Evolutionary conservation across 2,888 invertebrate species (phyloP).

Genomic region (Gymnocheta viridis): DNA sequence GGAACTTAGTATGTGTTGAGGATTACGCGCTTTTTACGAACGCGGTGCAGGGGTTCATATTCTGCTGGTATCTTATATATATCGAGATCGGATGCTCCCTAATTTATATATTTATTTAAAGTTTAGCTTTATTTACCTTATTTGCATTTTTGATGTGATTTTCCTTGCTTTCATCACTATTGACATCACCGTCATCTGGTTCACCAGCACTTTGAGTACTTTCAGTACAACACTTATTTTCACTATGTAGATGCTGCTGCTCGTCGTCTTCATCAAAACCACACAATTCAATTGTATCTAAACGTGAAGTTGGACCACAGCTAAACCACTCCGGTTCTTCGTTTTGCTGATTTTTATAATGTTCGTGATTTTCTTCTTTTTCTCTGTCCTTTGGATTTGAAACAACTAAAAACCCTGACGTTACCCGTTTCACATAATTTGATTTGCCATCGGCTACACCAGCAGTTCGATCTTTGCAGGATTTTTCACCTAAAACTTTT

Average conservation of each 20-base stretch:
- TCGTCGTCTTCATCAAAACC: slow-evolving; percentile 80
- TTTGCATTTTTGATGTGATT: slow-evolving; percentile 71
- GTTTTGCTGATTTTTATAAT: slow-evolving; percentile 75
- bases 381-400: slow-evolving; percentile 78
- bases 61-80: too few relatives aligned
- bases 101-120: neutral
- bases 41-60: too few relatives aligned
- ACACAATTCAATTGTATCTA: slow-evolving; percentile 80
- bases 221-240: slow-evolving; percentile 13
- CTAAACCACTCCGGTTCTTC: slow-evolving; percentile 81
- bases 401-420: slow-evolving; percentile 78
- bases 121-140: slow-evolving; percentile 68
- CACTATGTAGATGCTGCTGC: slow-evolving; percentile 22
- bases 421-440: slow-evolving; percentile 79
- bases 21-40: too few relatives aligned
- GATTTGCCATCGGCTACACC: slow-evolving; percentile 70
- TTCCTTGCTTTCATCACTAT: slow-evolving; percentile 68
- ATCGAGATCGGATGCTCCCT: too few relatives aligned
- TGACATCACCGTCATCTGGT: slow-evolving; percentile 51
- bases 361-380: slow-evolving; percentile 75
- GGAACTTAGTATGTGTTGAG: too few relatives aligned
- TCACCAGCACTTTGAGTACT: slow-evolving; percentile 38
- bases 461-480: slow-evolving; percentile 45
- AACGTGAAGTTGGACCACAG: slow-evolving; percentile 80
- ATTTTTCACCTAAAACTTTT: slow-evolving; percentile 47